phyloP scores from a whole-genome alignment of 2,797 vertebrate species.

The Microctenopoma stevenorrisi region DNA sequence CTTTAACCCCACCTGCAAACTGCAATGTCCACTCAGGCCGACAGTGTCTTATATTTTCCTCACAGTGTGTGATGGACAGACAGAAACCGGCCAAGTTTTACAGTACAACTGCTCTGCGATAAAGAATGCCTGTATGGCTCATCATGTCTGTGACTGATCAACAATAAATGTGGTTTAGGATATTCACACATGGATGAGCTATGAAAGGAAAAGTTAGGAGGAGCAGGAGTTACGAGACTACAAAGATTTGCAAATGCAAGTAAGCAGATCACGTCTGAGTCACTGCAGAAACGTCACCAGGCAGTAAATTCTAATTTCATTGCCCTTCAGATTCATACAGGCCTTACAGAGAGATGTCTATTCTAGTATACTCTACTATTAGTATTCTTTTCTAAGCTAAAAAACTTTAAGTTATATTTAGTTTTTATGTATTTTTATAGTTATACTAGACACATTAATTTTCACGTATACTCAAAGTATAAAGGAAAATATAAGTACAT shows the following conservation, averaged over 20 bases:
- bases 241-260: neutral
- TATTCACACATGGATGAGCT: neutral
- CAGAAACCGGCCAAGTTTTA: neutral
- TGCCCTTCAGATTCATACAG: too few relatives aligned
- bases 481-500: too few relatives aligned
- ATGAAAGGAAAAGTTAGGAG: neutral
- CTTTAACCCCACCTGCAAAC: conserved; percentile 68
- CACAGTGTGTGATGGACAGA: conserved; percentile 18
- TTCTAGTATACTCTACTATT: too few relatives aligned
- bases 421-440: too few relatives aligned
- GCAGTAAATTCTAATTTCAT: too few relatives aligned
- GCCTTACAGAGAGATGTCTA: too few relatives aligned
- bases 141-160: neutral
- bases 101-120: neutral
- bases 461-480: too few relatives aligned
- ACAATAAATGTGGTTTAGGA: neutral
- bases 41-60: conserved; percentile 19
- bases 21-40: conserved; percentile 17
- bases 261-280: neutral
- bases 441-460: too few relatives aligned
- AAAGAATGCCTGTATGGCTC: neutral
- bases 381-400: too few relatives aligned
- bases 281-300: neutral
- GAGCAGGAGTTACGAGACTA: neutral
- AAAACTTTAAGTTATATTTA: too few relatives aligned